These are phyloP conservation scores for Taenioides sp. DNA, from an alignment of 2,797 vertebrate species.

Conservation along the genomic window DNA sequence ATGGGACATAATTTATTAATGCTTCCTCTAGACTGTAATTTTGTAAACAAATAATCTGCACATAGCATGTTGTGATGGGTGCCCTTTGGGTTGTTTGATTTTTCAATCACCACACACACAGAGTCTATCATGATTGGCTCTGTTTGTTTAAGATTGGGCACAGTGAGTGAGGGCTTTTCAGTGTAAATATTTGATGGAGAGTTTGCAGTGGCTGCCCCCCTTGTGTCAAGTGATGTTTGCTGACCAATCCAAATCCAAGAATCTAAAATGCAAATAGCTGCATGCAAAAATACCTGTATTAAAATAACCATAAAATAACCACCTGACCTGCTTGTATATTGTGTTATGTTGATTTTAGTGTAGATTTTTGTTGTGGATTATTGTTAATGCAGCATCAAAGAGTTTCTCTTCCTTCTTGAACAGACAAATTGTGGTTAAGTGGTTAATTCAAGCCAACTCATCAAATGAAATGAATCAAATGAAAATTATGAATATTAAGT, in stretches of 20 bases:
- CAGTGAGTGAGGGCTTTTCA: background rate
- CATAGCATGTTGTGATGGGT: background rate
- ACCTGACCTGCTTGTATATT: constrained; percentile 6
- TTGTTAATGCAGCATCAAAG: background rate
- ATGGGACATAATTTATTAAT: background rate
- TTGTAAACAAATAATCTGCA: background rate
- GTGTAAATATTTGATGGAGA: constrained; percentile 4
- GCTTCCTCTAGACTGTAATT: background rate
- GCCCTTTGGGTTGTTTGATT: background rate
- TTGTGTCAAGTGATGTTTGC: background rate
- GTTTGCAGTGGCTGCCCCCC: background rate
- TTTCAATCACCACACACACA: background rate
- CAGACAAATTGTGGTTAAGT: background rate
- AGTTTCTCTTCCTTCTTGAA: background rate
- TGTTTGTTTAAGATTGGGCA: background rate
- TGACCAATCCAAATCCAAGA: constrained; percentile 14
- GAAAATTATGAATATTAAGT: background rate
- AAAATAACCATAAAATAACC: background rate
- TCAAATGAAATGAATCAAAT: background rate
- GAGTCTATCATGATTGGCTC: constrained; percentile 1
- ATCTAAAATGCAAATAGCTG: constrained; percentile 32
- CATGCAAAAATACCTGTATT: constrained; percentile 28
- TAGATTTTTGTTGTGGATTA: background rate
- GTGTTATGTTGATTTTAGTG: background rate
- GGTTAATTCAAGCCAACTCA: background rate